Conservation (phyloP, 2,888 invertebrate genomes). For the Dicyrtomina minuta region DNA sequence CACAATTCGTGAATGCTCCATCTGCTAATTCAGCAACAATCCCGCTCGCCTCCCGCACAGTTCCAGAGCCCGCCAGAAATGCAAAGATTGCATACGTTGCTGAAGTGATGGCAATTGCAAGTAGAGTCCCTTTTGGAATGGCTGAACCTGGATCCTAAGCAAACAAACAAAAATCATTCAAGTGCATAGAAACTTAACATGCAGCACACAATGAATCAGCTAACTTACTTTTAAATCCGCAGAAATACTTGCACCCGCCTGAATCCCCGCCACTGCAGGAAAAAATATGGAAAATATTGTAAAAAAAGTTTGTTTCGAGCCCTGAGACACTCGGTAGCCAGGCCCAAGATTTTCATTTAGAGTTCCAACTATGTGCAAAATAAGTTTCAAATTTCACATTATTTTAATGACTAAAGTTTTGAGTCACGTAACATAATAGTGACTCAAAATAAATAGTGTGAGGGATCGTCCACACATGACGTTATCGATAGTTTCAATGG, state of each 20-base stretch:
- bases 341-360: conserved; percentile 69
- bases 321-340: conserved; percentile 70
- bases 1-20: conserved; percentile 64
- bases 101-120: conserved; percentile 84
- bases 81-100: conserved; percentile 81
- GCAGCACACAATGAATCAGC: too few relatives aligned
- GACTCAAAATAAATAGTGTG: too few relatives aligned
- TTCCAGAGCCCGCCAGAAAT: conserved; percentile 76
- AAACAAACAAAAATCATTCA: background rate
- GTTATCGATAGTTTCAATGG: too few relatives aligned
- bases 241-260: conserved; percentile 97
- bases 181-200: too few relatives aligned
- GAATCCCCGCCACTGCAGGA: conserved; percentile 97
- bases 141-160: conserved; percentile 79
- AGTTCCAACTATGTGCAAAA: conserved; percentile 63
- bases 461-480: too few relatives aligned
- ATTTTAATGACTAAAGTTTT: background rate
- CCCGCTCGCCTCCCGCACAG: conserved; percentile 77
- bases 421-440: too few relatives aligned
- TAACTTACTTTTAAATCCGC: conserved; percentile 79
- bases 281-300: conserved; percentile 95
- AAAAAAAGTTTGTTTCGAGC: conserved; percentile 76
- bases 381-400: background rate
- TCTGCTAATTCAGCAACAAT: conserved; percentile 63
- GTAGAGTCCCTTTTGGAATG: conserved; percentile 90